Percentiles rank a stretch among this genome's conserved stretches.
Conservation (phyloP, 2,113 vertebrate species). For the Coreoperca whiteheadi region DNA sequence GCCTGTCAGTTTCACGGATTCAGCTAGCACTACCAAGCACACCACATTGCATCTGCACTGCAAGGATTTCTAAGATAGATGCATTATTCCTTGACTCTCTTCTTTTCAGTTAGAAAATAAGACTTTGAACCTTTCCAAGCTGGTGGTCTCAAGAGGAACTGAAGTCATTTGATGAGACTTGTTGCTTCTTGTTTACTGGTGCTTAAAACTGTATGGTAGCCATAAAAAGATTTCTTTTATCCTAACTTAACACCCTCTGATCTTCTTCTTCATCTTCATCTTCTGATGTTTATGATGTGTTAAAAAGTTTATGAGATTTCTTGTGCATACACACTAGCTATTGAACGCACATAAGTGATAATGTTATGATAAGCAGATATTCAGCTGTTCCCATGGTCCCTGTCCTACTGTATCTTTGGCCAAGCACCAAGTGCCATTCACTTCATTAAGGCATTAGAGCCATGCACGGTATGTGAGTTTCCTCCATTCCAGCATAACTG, state of each 20-base stretch:
- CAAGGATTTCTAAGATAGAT: background rate
- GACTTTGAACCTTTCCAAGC: slow-evolving; percentile 35
- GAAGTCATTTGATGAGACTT: slow-evolving; percentile 42
- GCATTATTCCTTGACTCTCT: slow-evolving; percentile 4
- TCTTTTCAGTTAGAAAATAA: slow-evolving; percentile 12
- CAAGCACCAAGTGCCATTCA: slow-evolving; percentile 12
- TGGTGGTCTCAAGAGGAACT: slow-evolving; percentile 11
- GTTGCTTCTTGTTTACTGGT: slow-evolving; percentile 51
- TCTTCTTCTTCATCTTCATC: slow-evolving; percentile 39
- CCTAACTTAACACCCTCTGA: slow-evolving; percentile 32
- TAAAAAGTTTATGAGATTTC: slow-evolving; percentile 51
- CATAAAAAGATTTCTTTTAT: slow-evolving; percentile 39
- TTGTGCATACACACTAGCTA: background rate
- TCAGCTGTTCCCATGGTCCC: slow-evolving; percentile 10
- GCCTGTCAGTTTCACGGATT: slow-evolving; percentile 45
- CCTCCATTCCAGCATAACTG: slow-evolving; percentile 26
- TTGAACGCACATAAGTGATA: background rate
- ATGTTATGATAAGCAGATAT: slow-evolving; percentile 8
- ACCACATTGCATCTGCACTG: slow-evolving; percentile 23
- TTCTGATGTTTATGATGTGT: slow-evolving; percentile 58
- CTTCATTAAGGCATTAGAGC: slow-evolving; percentile 15
- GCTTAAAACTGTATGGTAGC: slow-evolving; percentile 4
- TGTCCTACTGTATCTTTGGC: background rate
- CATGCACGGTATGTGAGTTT: slow-evolving; percentile 15
- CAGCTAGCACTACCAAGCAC: slow-evolving; percentile 39